Base-by-base conservation (phyloP, 2,888 invertebrate species). In the Hypsopygia costalis region DNA sequence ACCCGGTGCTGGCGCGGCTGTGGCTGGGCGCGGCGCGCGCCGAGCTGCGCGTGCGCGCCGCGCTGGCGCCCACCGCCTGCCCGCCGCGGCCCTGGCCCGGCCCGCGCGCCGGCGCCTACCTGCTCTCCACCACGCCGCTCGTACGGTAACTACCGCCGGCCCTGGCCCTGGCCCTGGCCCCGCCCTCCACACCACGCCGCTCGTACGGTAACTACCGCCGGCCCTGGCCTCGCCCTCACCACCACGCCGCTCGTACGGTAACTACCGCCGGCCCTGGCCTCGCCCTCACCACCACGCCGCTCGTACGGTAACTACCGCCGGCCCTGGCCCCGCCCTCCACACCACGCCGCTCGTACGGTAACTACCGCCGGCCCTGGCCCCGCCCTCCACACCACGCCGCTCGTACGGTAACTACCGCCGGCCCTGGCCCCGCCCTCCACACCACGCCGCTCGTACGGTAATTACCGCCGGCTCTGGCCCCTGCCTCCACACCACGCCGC, bases 21-120 rank as follows among this genome's bases (percentile, higher is more conserved):
- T 93, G 94, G 73, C 89, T 91, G 29, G 92, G 91, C 7, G 93
- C 95, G 0, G 90, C 91, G 10, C 90, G 91, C 22, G 91, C 93
- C 55, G 91, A 88, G 0, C 81, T 98, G 51, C 91, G 90, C 36
- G 94, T 98, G 86, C 92, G 94, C 34, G 89, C 94, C 1, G 89
- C 90, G 44, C 85, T 92, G 37, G 81, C 95, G 37, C 98, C 98
- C 8, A 93, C 95, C 89, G 41, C 92, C 10, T 93, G 93, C 45
- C 98, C 98, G 8, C 97, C 98, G 3, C 86, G 94, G 46, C 98
- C 98, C 1, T 98, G 98, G 98, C 81, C 90, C 30, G 89, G 91
- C 0, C 67, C 91, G 1, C 32, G 34, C 27, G 36, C 49, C 1
- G 97, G 98, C 4, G 97, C 97, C 0, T 95, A 95, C 65, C 78